Percentiles rank a stretch among this genome's conserved stretches.
These are phyloP conservation scores for Zaprionus inermis DNA, from an alignment of 1,140 invertebrate genomes.

Conservation along the genomic window DNA sequence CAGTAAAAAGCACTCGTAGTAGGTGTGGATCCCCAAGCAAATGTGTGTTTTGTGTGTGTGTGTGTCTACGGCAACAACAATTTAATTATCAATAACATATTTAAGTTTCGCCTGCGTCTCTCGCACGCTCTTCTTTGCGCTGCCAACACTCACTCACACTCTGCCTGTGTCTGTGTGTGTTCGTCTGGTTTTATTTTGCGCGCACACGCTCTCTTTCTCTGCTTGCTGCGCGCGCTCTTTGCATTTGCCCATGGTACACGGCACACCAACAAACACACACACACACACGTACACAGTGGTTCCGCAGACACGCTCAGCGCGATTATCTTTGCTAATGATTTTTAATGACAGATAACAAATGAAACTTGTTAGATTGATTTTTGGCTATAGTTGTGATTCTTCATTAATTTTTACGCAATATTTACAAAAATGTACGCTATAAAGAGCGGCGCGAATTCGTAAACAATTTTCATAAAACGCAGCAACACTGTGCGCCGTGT, in stretches of 20 bases:
- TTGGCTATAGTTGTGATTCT: not conserved
- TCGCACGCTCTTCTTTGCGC: constrained; percentile 1
- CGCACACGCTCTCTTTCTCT: constrained; percentile 43
- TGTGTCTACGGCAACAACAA: constrained; percentile 29
- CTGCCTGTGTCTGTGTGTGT: constrained; percentile 14
- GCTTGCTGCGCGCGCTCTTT: constrained; percentile 41
- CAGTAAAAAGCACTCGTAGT: constrained; percentile 27
- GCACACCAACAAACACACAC: constrained; percentile 14
- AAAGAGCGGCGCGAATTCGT: not conserved
- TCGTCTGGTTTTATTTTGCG: constrained; percentile 24
- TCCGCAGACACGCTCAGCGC: not conserved
- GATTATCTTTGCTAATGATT: constrained; percentile 6
- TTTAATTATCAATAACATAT: constrained; percentile 61
- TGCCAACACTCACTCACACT: not conserved
- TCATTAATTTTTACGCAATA: not conserved
- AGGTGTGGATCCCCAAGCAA: constrained; percentile 15
- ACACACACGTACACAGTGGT: constrained; percentile 1
- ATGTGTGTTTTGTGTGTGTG: not conserved
- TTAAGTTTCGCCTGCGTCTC: constrained; percentile 45
- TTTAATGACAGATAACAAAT: not conserved
- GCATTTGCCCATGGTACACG: constrained; percentile 28
- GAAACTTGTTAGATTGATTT: constrained; percentile 2
- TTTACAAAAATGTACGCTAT: not conserved
- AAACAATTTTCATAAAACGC: not conserved
- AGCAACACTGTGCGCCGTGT: constrained; percentile 66